Evolutionary conservation across 2,113 vertebrate genomes (phyloP), one percentile per base, ranked within the genome.

Genomic region (Lathamus discolor): DNA sequence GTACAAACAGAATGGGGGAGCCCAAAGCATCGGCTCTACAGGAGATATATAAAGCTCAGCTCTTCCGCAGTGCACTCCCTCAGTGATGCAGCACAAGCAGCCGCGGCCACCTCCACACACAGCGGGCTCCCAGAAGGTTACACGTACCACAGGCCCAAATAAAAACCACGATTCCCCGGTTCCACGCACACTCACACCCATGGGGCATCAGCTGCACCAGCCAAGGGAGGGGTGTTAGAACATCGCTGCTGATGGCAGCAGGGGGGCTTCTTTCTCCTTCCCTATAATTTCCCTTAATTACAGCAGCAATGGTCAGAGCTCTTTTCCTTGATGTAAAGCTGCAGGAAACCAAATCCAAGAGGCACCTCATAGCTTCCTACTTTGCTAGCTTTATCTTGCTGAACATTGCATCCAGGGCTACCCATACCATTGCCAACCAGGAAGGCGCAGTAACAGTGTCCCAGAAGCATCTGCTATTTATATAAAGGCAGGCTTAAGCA

Each of bases 111-210:
- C 20, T 5, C 80, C 3, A 0, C 73, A 33, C 0, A 0, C 41
- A 16, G 15, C 0, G 0, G 14, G 18, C 22, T 87, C 41, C 66
- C 67, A 6, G 6, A 10, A 70, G 46, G 37, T 22, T 14, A 6
- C 84, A 5, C 13, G 1, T 35, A 33, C 66, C 39, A 2, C 4
- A 6, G 15, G 28, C 35, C 31, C 39, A 12, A 78, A 29, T 19
- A 66, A 14, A 69, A 51, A 39, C 27, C 48, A 33, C 2, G 0
- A 7, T 37, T 43, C 70, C 35, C 51, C 28, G 29, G 12, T 14
- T 62, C 27, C 5, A 0, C 0, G 2, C 22, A 25, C 0, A 0
- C 69, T 70, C 0, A 0, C 0, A 0, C 39, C 28, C 73, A 46
- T 0, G 0, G 28, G 17, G 5, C 6, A 33, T 37, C 31, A 1